Evolutionary conservation across 2,113 vertebrate species (phyloP).

Genomic region (Siniperca knerii): DNA sequence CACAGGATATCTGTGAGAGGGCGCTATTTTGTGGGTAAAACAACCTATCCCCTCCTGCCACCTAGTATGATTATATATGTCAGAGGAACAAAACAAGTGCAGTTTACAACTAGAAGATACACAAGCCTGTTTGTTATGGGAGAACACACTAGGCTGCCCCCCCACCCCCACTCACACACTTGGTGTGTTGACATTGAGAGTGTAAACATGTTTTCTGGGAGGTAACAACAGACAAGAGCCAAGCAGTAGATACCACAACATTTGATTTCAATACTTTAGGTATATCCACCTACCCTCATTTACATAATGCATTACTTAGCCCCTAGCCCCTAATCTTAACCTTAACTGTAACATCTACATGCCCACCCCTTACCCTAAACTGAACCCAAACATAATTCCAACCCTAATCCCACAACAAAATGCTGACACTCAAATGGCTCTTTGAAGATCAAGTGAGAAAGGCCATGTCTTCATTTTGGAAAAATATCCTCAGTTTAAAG

Average conservation of each 20-base stretch:
- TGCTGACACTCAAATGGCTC: not conserved
- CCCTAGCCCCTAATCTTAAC: not conserved
- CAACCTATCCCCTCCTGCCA: conserved; percentile 20
- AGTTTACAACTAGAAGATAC: conserved; percentile 32
- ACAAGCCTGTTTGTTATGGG: conserved; percentile 38
- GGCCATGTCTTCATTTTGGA: not conserved
- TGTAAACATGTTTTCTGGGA: conserved; percentile 44
- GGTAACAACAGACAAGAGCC: conserved; percentile 16
- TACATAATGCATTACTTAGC: not conserved
- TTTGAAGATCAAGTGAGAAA: not conserved
- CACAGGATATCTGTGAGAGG: not conserved
- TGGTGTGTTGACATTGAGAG: conserved; percentile 9
- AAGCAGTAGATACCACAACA: not conserved
- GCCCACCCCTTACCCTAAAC: not conserved
- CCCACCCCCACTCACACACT: not conserved
- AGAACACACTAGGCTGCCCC: not conserved
- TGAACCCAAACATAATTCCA: not conserved
- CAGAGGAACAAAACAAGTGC: conserved; percentile 36
- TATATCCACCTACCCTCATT: not conserved
- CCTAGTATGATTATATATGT: conserved; percentile 13
- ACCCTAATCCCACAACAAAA: not conserved
- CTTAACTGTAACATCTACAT: no score
- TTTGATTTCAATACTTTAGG: not conserved
- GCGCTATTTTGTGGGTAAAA: conserved; percentile 5
- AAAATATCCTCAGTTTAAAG: not conserved